phyloP scores from a whole-genome alignment of 2,888 invertebrate species.

The Drepana falcataria region DNA sequence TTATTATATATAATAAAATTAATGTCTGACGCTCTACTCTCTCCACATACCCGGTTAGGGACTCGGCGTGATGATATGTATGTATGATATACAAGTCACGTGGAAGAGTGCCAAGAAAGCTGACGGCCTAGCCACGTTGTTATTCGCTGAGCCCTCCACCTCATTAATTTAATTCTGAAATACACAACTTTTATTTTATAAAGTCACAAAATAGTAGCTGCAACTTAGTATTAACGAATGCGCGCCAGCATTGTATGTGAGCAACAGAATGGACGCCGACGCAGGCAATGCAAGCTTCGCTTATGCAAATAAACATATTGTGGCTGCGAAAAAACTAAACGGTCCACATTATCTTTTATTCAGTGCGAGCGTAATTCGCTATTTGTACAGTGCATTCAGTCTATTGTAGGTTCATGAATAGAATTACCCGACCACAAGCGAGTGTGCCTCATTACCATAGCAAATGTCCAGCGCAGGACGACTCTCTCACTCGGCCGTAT shows the following conservation, averaged over 20 bases:
- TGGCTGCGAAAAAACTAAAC: constrained; percentile 14
- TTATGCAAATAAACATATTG: constrained; percentile 24
- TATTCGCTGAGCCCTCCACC: too few species aligned
- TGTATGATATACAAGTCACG: too few species aligned
- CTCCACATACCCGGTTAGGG: too few species aligned
- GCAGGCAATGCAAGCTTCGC: constrained; percentile 3
- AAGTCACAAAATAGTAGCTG: too few species aligned
- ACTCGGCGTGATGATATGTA: too few species aligned
- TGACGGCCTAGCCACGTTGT: too few species aligned
- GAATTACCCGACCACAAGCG: constrained; percentile 42
- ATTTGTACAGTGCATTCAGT: constrained; percentile 48
- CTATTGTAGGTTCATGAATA: constrained; percentile 45
- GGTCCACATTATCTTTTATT: constrained; percentile 27
- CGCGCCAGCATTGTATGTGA: background rate
- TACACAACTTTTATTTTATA: too few species aligned
- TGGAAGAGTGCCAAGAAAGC: too few species aligned
- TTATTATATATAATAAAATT: too few species aligned
- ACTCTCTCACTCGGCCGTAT: constrained; percentile 47
- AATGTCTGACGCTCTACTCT: too few species aligned
- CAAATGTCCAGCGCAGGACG: constrained; percentile 35
- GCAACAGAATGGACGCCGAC: background rate
- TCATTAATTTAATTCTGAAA: too few species aligned
- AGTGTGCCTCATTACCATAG: constrained; percentile 45
- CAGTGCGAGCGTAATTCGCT: constrained; percentile 38
- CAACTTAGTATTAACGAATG: too few species aligned